Base-by-base conservation (phyloP, 2,888 invertebrate genomes). In the Dasysyrphus albostriatus region DNA sequence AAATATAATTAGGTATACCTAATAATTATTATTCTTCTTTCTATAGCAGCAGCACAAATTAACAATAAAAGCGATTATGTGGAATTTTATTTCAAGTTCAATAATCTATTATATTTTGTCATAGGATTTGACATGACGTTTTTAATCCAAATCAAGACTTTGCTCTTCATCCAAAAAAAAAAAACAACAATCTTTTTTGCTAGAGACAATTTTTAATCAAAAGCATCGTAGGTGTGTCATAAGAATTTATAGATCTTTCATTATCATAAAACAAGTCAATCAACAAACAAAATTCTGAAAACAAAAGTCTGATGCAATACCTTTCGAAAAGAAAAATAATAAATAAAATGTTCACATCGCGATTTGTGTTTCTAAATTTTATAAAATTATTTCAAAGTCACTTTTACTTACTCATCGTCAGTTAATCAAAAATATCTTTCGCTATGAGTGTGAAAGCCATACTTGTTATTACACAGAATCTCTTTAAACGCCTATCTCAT, bases 291-390 rank as follows among this genome's bases (percentile, higher is more conserved):
- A 54, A 47, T 16, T 10, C 19, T 49, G 12, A 54, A 54, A 54
- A 32, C 24, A 54, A 16, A 58, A 58, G 37, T 16, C 34, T 58
- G 58, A 58, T 16, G 58, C 58, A 58, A 58, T 54, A 58, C 34
- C 58, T 58, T 34, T 10, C 16, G 2, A 58, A 58, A 58, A 16
- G 5, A 16, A 0, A 10, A 37, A 58, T 58, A 32, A 32, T 24
- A 10, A 37, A 34, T 16, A 34, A 34, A 37, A 58, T 12, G 6
- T 8, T 37, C 9, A 10, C 34, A 37, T 16, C 7, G 29, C 7
- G 29, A 54, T 29, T 7, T 54, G 14, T 19, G 34, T 58, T 16
- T 54, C 54, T 54, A 1, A 58, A 58, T 58, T 58, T 54, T 34
- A 32, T 56, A 16, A 56, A 56, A 56, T 14, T 56, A 32, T 56